Evolutionary conservation across 2,888 invertebrate species (phyloP), one percentile per base, ranked within the genome.

Genomic region (Zaprionus bogoriensis): DNA sequence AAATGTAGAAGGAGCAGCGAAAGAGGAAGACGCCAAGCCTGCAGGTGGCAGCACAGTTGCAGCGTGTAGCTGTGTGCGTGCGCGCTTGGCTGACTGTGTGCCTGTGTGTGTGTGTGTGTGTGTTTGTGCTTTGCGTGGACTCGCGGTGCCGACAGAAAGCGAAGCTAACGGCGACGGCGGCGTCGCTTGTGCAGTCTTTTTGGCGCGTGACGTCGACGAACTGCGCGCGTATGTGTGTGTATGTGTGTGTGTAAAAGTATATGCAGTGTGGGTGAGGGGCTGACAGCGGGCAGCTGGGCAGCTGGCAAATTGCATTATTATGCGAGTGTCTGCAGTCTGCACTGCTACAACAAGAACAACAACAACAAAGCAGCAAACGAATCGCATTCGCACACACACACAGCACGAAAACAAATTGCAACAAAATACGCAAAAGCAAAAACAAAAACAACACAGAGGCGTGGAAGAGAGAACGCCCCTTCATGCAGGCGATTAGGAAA

Each of bases 301-400:
- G 85, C 76, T 79, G 87, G 87, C 88, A 87, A 88, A 88, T 89
- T 88, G 88, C 87, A 88, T 89, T 88, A 88, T 89, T 88, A 88
- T 87, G 87, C 88, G 81, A 88, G 87, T 89, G 88, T 88, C 89
- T 88, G 88, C 88, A 89, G 87, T 87, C 88, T 88, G 87, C 77
- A 88, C 70, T 86, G 73, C 80, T 80, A 78, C 61, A 76, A 70
- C 67, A 74, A 64, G 70, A 73, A 70, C 54, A 66, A 45, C 51
- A 73, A 57, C 51, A 64, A 36, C 36, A 44, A n/a, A n/a, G n/a
- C n/a, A n/a, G n/a, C n/a, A n/a, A n/a, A n/a, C n/a, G n/a, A n/a
- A n/a, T n/a, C n/a, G n/a, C n/a, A n/a, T n/a, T n/a, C n/a, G 22
- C 38, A 30, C 47, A 46, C 44, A 50, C 39, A 12, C 41, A 53